Percentiles rank a stretch among this genome's conserved stretches.
phyloP scores from a whole-genome alignment of 35 echinoderm and acorn worm genomes.

The Ophioderma brevispina region DNA sequence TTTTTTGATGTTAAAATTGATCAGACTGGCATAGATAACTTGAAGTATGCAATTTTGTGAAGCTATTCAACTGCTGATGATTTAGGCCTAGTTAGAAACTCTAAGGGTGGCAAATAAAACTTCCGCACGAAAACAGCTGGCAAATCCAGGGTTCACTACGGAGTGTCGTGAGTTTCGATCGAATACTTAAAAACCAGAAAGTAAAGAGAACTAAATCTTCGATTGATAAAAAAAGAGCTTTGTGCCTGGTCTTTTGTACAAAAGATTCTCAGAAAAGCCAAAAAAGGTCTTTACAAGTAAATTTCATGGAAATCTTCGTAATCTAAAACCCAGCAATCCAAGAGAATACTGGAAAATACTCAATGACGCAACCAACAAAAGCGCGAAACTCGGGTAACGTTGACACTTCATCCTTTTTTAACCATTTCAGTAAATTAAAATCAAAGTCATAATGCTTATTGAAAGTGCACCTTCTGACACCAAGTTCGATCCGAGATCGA shows the following conservation, averaged over 20 bases:
- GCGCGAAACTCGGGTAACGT: not conserved
- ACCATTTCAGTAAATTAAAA: slow-evolving; percentile 19
- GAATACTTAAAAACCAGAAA: not conserved
- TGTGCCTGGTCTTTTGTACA: not conserved
- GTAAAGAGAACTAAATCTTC: not conserved
- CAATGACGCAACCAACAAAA: not conserved
- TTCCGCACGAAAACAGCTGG: not conserved
- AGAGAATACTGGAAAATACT: slow-evolving; percentile 25
- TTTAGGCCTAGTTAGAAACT: too few relatives aligned
- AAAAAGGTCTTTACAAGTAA: not conserved
- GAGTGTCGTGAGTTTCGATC: not conserved
- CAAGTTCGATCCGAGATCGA: not conserved
- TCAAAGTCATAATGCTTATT: not conserved
- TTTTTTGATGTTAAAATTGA: slow-evolving; percentile 2
- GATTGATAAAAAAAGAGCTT: not conserved
- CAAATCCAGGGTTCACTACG: not conserved
- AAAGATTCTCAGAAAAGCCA: not conserved
- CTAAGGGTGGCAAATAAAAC: too few relatives aligned
- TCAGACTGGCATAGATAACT: slow-evolving; percentile 15
- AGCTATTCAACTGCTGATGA: not conserved
- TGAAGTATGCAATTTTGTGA: not conserved
- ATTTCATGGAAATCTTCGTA: not conserved
- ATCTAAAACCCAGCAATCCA: not conserved
- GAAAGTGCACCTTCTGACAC: not conserved
- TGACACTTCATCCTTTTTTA: not conserved